Conservation (phyloP, 2,888 invertebrate genomes). For the Drosophila rubida region DNA sequence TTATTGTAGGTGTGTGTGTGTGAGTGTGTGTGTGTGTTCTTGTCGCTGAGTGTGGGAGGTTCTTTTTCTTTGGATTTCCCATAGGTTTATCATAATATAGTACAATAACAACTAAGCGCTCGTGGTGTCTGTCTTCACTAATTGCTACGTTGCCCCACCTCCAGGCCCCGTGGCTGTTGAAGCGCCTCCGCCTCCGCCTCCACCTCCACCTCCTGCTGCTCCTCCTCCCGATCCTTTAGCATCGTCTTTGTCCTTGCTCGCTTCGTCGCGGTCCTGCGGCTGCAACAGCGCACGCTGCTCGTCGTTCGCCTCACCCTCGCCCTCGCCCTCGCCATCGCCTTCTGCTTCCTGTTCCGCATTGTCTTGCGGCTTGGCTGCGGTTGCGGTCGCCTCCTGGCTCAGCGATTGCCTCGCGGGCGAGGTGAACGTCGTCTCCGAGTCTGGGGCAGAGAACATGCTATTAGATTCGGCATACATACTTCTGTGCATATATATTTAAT, state of each 20-base stretch:
- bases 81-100: slow-evolving; percentile 33
- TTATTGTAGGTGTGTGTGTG: slow-evolving; percentile 24
- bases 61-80: slow-evolving; percentile 24
- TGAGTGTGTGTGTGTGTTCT: slow-evolving; percentile 25
- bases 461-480: slow-evolving; percentile 20
- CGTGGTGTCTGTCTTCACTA: slow-evolving; percentile 62
- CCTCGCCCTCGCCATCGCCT: slow-evolving; percentile 60
- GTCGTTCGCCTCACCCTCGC: slow-evolving; percentile 81
- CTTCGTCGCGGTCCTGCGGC: slow-evolving; percentile 40
- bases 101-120: slow-evolving; percentile 68
- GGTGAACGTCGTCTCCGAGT: slow-evolving; percentile 85
- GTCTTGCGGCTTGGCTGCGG: slow-evolving; percentile 29
- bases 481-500: not conserved
- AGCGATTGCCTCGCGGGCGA: slow-evolving; percentile 80
- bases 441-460: slow-evolving; percentile 52
- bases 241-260: slow-evolving; percentile 6
- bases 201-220: slow-evolving; percentile 49
- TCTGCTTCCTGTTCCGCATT: slow-evolving; percentile 42
- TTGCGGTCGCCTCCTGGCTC: slow-evolving; percentile 50
- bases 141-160: slow-evolving; percentile 83
- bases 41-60: slow-evolving; percentile 19
- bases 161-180: slow-evolving; percentile 18
- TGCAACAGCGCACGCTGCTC: slow-evolving; percentile 84
- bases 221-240: not conserved
- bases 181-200: slow-evolving; percentile 49